These are phyloP conservation scores for Albula glossodonta DNA, from an alignment of 2,113 vertebrate genomes.

Conservation along the genomic window DNA sequence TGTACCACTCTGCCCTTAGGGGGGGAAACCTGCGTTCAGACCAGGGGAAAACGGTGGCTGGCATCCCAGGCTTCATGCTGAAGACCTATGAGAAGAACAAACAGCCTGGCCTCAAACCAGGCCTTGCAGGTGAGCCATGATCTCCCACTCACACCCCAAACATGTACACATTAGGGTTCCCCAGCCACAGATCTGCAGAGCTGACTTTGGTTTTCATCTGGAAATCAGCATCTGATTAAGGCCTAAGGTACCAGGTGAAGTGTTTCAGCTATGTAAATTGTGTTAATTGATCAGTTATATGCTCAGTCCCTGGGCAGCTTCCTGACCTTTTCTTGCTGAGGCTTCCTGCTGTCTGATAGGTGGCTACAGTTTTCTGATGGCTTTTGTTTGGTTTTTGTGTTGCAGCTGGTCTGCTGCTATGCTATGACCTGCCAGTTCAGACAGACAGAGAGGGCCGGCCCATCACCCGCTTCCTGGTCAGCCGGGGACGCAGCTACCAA, in stretches of 20 bases:
- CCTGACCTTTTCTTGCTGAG: too few species aligned
- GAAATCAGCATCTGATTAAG: too few species aligned
- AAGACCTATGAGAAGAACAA: constrained; percentile 93
- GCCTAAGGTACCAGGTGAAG: too few species aligned
- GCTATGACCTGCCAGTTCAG: constrained; percentile 85
- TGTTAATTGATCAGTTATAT: too few species aligned
- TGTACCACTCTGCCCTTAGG: constrained; percentile 87
- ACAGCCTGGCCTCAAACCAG: constrained; percentile 90
- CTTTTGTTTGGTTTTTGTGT: constrained; percentile 25
- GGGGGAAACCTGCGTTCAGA: constrained; percentile 70
- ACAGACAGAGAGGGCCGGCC: constrained; percentile 83
- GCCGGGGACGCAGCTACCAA: constrained; percentile 85
- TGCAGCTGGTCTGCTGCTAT: constrained; percentile 86
- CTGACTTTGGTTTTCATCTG: too few species aligned
- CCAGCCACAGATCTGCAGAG: too few species aligned
- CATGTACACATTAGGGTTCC: too few species aligned
- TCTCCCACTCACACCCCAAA: not conserved
- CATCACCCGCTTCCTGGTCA: constrained; percentile 80
- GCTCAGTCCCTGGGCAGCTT: too few species aligned
- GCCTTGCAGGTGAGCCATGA: constrained; percentile 80
- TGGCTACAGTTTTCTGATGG: not conserved
- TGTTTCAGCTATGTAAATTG: too few species aligned
- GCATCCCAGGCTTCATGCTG: constrained; percentile 85
- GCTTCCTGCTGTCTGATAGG: too few species aligned
- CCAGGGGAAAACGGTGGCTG: constrained; percentile 83